Conservation (phyloP, 2,113 vertebrate species). For the Micronycteris hirsuta region DNA sequence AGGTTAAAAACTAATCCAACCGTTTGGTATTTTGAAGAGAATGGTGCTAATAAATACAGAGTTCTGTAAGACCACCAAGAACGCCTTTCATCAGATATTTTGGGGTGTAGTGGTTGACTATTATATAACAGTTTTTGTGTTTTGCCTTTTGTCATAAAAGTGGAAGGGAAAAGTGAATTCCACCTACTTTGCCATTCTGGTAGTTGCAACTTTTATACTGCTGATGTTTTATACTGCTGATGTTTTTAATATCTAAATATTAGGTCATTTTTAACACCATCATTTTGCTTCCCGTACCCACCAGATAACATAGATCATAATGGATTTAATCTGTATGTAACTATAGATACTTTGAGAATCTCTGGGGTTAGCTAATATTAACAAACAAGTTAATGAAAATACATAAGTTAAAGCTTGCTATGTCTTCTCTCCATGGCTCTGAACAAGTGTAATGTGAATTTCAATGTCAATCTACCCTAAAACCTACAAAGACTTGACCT, state of each 20-base stretch:
- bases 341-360: background rate
- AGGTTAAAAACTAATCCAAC: background rate
- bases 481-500: background rate
- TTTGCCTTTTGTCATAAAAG: background rate
- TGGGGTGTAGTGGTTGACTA: background rate
- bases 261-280: constrained; percentile 18
- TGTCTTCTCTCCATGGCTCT: constrained; percentile 2
- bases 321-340: background rate
- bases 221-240: constrained; percentile 18
- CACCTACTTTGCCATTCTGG: background rate
- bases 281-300: constrained; percentile 10
- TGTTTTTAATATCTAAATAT: constrained; percentile 23
- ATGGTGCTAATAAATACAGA: background rate
- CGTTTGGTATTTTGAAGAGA: constrained; percentile 21
- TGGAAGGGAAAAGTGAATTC: background rate
- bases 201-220: constrained; percentile 14
- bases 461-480: constrained; percentile 17
- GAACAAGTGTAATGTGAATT: constrained; percentile 8
- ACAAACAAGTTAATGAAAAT: constrained; percentile 36
- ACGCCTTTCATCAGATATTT: background rate
- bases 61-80: background rate
- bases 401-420: background rate
- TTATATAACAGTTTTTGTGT: background rate
- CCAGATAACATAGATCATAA: background rate
- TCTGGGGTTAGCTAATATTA: background rate